Evolutionary conservation across 1,140 invertebrate species (phyloP).

Genomic region (Bradynema listronoti): DNA sequence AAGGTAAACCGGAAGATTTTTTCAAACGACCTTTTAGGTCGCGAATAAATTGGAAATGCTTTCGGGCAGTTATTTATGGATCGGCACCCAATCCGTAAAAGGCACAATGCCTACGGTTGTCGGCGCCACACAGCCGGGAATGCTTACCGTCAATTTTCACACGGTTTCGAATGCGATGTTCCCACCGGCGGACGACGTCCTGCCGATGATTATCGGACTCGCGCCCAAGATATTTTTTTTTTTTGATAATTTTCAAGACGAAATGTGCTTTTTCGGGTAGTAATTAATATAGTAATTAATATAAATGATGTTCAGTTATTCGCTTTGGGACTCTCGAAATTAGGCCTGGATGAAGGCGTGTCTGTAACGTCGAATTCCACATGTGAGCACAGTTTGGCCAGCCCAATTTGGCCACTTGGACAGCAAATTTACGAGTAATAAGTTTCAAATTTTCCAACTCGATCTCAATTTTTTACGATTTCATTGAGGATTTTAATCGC

Average conservation of each 20-base stretch:
- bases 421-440: conserved; percentile 42
- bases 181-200: conserved; percentile 48
- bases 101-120: conserved; percentile 37
- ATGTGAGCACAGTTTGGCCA: conserved; percentile 18
- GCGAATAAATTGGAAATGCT: conserved; percentile 38
- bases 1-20: background rate
- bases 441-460: background rate
- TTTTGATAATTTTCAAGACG: background rate
- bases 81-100: conserved; percentile 55
- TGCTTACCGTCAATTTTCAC: conserved; percentile 51
- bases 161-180: conserved; percentile 49
- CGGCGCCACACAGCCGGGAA: conserved; percentile 42
- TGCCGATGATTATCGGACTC: conserved; percentile 47
- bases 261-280: conserved; percentile 1
- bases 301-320: conserved; percentile 27
- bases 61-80: conserved; percentile 50
- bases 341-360: conserved; percentile 22
- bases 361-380: conserved; percentile 43
- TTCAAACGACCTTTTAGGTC: conserved; percentile 18
- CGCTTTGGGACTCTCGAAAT: conserved; percentile 30
- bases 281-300: too few species aligned
- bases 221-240: conserved; percentile 36
- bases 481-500: background rate
- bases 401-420: conserved; percentile 40
- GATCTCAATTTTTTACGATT: background rate